phyloP scores from a whole-genome alignment of 2,888 invertebrate species.

The Apoda limacodes region DNA sequence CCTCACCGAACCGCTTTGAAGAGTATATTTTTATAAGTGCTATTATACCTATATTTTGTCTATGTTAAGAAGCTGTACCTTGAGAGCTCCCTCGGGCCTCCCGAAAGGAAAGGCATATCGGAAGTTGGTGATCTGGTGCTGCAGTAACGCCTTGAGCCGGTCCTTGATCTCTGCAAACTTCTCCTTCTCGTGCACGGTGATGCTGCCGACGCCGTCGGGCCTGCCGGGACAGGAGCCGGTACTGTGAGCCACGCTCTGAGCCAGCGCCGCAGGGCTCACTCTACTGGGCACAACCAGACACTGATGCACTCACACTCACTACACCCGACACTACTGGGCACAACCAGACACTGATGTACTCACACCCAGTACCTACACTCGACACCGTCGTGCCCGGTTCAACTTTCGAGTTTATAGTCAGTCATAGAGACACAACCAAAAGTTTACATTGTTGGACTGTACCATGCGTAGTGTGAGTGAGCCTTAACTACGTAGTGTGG shows the following conservation, averaged over 20 bases:
- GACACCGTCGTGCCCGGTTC: conserved; percentile 65
- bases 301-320: no score
- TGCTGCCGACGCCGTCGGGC: conserved; percentile 98
- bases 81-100: conserved; percentile 96
- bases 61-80: no score
- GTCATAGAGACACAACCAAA: no score
- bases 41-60: no score
- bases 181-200: conserved; percentile 97
- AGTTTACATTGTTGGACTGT: no score
- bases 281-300: conserved; percentile 65
- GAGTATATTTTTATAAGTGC: no score
- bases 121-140: conserved; percentile 99
- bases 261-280: conserved; percentile 58
- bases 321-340: conserved; percentile 65
- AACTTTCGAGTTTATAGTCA: no score
- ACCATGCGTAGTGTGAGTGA: no score
- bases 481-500: no score
- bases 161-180: conserved; percentile 98
- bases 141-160: conserved; percentile 88
- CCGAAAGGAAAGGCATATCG: conserved; percentile 99
- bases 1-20: no score
- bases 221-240: conserved; percentile 74
- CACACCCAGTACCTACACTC: no score
- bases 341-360: no score
- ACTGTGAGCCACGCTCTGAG: conserved; percentile 68